Evolutionary conservation across 2,888 invertebrate genomes (phyloP), one percentile per base, ranked within the genome.

Genomic region (Napeogenes sylphis): DNA sequence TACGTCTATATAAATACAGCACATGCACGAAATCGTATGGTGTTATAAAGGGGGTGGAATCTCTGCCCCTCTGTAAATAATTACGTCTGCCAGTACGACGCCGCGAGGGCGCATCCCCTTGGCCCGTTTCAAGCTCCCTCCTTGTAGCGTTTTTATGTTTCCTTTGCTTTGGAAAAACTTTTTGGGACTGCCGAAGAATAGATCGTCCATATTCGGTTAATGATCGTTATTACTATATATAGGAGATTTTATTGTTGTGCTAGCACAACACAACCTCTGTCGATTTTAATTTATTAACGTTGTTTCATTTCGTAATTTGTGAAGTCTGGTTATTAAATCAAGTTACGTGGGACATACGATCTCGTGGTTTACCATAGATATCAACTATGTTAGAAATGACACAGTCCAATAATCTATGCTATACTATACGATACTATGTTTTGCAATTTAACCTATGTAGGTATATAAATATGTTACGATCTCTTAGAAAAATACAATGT

Each of bases 61-160:
- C 82, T 76, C 76, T 21, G 21, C 81, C 84, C 87, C 86, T 84
- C 81, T 70, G 85, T 85, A 85, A 87, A 87, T 89, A 87, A 89
- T 87, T 86, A 85, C 85, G 79, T 71, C 75, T 74, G 68, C 70
- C 80, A 75, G 74, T 73, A 75, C 71, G 73, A 70, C 73, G 74
- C 75, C 73, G 77, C 57, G 61, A 70, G 84, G 84, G 85, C 76
- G 80, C 78, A 76, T 74, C 70, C 76, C 76, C 73, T 66, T 53
- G 54, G 32, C 61, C 63, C 30, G 63, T 58, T 60, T 65, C 46
- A 58, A 61, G 57, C 63, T 58, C 62, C 66, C 68, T 61, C 59
- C 59, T 46, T 55, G 53, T 59, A 56, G n/a, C 30, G 55, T 58
- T 64, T 68, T 68, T 67, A 67, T 66, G 62, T 68, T 68, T 68